These are phyloP conservation scores for mouse (Mus musculus) DNA, from an alignment of 2,113 vertebrate genomes.

Conservation along the genomic window DNA sequence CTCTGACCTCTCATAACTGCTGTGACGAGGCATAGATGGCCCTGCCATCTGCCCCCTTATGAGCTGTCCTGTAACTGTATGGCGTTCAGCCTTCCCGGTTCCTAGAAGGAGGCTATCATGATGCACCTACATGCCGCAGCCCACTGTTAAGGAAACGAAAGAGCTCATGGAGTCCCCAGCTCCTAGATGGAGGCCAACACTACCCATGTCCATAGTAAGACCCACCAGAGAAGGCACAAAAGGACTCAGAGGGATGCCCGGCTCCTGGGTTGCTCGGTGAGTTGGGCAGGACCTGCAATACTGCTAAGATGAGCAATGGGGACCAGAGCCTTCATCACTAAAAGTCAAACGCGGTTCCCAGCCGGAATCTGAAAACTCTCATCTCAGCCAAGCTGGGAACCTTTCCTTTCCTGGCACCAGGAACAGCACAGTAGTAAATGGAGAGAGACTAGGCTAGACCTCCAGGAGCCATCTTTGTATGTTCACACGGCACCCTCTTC, in stretches of 20 bases:
- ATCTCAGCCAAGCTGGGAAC: background rate
- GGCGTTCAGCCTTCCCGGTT: background rate
- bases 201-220: too few species aligned
- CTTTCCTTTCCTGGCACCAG: background rate
- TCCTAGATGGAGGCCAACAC: background rate
- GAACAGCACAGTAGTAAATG: background rate
- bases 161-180: background rate
- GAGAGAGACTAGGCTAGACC: background rate
- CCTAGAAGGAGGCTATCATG: background rate
- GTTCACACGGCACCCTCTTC: accelerated
- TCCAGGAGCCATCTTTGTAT: background rate
- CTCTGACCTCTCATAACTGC: background rate
- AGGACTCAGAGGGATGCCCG: too few species aligned
- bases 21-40: accelerated
- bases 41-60: background rate
- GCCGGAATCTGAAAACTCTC: background rate
- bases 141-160: background rate
- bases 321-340: background rate
- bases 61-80: background rate
- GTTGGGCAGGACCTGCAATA: too few species aligned
- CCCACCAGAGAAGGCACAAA: background rate
- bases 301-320: background rate
- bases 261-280: background rate
- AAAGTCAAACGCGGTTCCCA: background rate
- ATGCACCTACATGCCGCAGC: too few species aligned